A percentile compares a stretch with the other conserved stretches of the same genome.
phyloP scores from a whole-genome alignment of 37 sponge, comb jelly and placozoan species.

The Geodia barretti region DNA sequence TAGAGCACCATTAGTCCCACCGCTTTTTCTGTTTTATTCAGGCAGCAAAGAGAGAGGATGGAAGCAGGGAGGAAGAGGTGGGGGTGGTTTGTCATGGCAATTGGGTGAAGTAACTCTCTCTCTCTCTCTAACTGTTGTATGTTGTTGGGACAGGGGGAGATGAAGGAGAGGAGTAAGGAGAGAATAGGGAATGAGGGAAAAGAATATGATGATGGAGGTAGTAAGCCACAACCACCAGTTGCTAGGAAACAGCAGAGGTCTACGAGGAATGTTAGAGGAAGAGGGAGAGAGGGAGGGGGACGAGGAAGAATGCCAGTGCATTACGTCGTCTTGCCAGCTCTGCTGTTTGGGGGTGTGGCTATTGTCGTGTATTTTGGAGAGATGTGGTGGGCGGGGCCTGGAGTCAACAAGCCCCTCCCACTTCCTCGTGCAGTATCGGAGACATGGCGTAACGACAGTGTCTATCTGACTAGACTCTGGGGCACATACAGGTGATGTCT shows the following conservation, averaged over 20 bases:
- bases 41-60: no score
- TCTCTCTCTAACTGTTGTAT: no score
- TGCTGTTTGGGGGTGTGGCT: neutral
- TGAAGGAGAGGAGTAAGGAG: slow-evolving; percentile 34
- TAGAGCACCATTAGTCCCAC: no score
- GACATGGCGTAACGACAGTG: slow-evolving; percentile 35
- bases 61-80: no score
- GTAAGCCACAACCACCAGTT: no score
- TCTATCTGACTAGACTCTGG: slow-evolving; percentile 64
- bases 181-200: slow-evolving; percentile 5
- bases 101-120: no score
- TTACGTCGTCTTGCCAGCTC: neutral
- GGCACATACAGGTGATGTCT: slow-evolving; percentile 74
- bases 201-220: neutral
- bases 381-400: slow-evolving; percentile 20
- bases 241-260: neutral
- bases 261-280: no score
- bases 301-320: slow-evolving; percentile 5
- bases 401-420: slow-evolving; percentile 30
- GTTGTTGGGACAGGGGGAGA: slow-evolving; percentile 6
- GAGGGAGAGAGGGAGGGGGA: slow-evolving; percentile 18
- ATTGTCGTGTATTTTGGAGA: neutral
- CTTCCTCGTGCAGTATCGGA: slow-evolving; percentile 37
- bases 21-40: no score
- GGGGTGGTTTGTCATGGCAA: no score